Evolutionary conservation across 2,888 invertebrate species (phyloP).

Genomic region (Cacoxenus indagator): DNA sequence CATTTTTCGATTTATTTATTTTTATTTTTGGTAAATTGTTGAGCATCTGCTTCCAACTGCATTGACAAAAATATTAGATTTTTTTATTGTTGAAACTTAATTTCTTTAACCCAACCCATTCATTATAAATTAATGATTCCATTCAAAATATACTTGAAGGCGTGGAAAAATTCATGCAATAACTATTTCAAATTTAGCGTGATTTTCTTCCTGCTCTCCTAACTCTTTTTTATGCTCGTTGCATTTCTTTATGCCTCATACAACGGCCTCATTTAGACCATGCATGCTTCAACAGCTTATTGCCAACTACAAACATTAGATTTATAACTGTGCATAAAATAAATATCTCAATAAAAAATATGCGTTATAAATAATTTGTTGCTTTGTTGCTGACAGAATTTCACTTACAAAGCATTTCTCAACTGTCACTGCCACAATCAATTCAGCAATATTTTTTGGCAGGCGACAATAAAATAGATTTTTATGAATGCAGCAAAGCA

Average conservation of each 20-base stretch:
- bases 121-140: no score
- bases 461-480: conserved; percentile 2
- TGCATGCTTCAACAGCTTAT: neutral
- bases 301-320: neutral
- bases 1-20: no score
- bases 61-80: no score
- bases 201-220: no score
- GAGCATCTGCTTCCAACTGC: no score
- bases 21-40: no score
- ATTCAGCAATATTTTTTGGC: neutral
- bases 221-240: neutral
- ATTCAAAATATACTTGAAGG: no score
- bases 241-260: neutral
- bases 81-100: no score
- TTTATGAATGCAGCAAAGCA: conserved; percentile 4
- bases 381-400: neutral
- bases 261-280: neutral
- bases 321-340: conserved; percentile 9
- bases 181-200: no score
- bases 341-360: neutral
- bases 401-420: conserved; percentile 18
- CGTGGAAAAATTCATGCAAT: no score
- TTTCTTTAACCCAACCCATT: no score
- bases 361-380: neutral
- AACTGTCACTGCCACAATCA: neutral